phyloP scores from a whole-genome alignment of 2,113 vertebrate genomes.

The Caretta caretta region DNA sequence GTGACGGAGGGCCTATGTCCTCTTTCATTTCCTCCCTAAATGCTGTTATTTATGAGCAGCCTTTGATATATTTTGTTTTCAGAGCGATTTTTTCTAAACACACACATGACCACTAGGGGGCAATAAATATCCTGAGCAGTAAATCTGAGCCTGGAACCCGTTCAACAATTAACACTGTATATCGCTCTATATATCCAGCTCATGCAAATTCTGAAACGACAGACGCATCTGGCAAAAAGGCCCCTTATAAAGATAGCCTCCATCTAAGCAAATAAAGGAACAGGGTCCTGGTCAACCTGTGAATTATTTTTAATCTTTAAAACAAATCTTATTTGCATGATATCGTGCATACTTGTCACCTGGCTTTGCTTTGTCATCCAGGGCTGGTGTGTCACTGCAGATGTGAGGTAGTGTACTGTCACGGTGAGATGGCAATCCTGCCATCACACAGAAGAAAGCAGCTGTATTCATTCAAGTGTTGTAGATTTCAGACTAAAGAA shows the following conservation, averaged over 20 bases:
- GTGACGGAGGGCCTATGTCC: not conserved
- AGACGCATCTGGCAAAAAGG: slow-evolving; percentile 30
- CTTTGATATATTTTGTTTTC: fast-evolving
- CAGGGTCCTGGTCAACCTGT: not conserved
- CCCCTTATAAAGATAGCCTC: slow-evolving; percentile 51
- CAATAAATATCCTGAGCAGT: slow-evolving; percentile 26
- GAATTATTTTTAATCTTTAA: not conserved
- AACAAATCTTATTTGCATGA: not conserved
- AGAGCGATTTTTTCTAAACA: fast-evolving
- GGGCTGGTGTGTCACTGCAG: not conserved
- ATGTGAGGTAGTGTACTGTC: fast-evolving
- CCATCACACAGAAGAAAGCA: not conserved
- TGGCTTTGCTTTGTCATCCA: not conserved
- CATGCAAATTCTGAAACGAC: slow-evolving; percentile 55
- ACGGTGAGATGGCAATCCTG: fast-evolving
- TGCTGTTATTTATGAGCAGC: not conserved
- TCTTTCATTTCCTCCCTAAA: not conserved
- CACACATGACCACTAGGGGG: slow-evolving; percentile 2
- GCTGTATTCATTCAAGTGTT: not conserved
- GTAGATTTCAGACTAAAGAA: not conserved
- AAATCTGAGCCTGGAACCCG: not conserved
- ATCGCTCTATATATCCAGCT: not conserved
- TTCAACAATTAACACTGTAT: not conserved
- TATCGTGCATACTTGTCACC: fast-evolving
- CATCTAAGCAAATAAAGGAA: slow-evolving; percentile 52